Base-by-base conservation (phyloP, 1,140 invertebrate genomes). In the Manduca sexta region DNA sequence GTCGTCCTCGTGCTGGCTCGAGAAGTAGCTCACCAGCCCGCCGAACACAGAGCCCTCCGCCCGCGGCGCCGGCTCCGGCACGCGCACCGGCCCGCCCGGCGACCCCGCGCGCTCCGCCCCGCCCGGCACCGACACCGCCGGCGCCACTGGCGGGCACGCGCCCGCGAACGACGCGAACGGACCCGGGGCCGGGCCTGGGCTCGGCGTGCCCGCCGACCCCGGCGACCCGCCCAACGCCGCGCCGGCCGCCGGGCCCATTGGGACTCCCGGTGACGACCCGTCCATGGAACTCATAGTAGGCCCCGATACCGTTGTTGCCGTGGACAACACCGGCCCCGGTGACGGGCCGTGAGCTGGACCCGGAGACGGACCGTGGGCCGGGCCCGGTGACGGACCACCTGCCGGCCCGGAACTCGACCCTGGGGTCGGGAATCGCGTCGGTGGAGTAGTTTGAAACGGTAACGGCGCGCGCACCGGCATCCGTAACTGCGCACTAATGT, bases 11-110 rank as follows among this genome's bases (percentile, higher is more conserved):
- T 90, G 87, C 79, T 94, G 93, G 80, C 93, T 94, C 49, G 93
- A 94, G 83, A 95, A 95, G 79, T 95, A 95, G 50, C 93, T 94
- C n/a, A 94, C 93, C 49, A 95, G 86, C 11, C 93, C 93, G n/a
- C 93, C 92, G 78, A 94, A 94, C 66, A 93, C 93, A 21, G 92
- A 89, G 38, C 88, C 87, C 35, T 89, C 89, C 56, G 91, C 88
- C 37, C 49, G 51, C 45, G 61, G 56, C 16, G 38, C 37, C 16
- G 35, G n/a, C n/a, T n/a, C 55, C 51, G 16, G 45, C 12, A 21
- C 13, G 16, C 43, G 16, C 33, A 18, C n/a, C 18, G 42, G 15
- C 14, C 8, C 17, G 37, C 18, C 7, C 61, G 43, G 18, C 54
- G 15, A 55, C 56, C 10, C 53, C 44, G 29, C 56, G 56, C 18